A percentile compares a stretch with the other conserved stretches of the same genome.
These are phyloP conservation scores for Halichoeres trimaculatus DNA, from an alignment of 2,113 vertebrate genomes.

Conservation along the genomic window DNA sequence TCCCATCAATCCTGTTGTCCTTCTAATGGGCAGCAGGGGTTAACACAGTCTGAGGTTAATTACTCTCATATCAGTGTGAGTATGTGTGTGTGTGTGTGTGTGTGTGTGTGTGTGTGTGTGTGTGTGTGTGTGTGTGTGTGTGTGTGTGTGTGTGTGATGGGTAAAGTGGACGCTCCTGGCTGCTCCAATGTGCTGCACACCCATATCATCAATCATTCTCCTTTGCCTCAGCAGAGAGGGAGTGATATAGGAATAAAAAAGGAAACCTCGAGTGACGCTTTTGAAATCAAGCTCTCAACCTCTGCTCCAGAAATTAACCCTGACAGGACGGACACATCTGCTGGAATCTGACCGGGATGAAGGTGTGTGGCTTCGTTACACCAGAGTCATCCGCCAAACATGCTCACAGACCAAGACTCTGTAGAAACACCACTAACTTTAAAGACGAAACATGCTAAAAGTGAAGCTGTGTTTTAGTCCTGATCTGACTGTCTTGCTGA, in stretches of 20 bases:
- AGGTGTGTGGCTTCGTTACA: constrained; percentile 14
- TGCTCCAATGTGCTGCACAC: constrained; percentile 68
- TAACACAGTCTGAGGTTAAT: constrained; percentile 86
- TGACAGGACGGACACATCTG: constrained; percentile 57
- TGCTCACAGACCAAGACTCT: background rate
- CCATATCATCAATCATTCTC: constrained; percentile 83
- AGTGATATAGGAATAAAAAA: constrained; percentile 56
- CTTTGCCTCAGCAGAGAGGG: constrained; percentile 60
- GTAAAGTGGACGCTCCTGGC: constrained; percentile 78
- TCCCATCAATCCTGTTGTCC: constrained; percentile 85
- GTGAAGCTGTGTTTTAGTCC: background rate
- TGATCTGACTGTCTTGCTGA: background rate
- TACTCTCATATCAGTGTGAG: constrained; percentile 81
- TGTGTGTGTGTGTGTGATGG: constrained; percentile 38
- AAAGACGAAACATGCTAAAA: background rate
- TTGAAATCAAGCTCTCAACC: constrained; percentile 67
- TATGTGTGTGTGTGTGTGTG: constrained; percentile 25
- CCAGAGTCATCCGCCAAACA: background rate
- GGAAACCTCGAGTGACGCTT: constrained; percentile 62
- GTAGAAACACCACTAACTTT: constrained; percentile 1
- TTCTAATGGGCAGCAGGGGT: constrained; percentile 83
- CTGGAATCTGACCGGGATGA: constrained; percentile 60
- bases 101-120: constrained; percentile 39
- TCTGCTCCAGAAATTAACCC: constrained; percentile 70
- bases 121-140: constrained; percentile 28